Evolutionary conservation across 1,140 invertebrate genomes (phyloP).

Genomic region (Vanessa tameamea): DNA sequence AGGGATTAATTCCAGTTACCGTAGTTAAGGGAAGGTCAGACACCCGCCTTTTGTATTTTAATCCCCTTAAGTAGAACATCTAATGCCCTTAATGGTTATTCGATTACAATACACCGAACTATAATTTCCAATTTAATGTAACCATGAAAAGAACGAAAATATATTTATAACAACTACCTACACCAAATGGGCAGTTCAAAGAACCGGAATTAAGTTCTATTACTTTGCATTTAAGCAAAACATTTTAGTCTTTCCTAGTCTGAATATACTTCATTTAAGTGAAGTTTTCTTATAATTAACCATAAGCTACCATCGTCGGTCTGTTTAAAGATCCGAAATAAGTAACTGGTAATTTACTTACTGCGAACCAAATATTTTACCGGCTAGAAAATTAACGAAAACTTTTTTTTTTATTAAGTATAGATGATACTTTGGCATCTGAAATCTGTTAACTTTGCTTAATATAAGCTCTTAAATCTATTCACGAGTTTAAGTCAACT

Average conservation of each 20-base stretch:
- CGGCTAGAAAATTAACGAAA: not conserved
- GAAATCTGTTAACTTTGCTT: no score
- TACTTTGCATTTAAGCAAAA: not conserved
- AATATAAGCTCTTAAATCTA: no score
- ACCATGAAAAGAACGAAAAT: not conserved
- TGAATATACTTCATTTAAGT: no score
- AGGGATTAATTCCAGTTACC: conserved; percentile 15
- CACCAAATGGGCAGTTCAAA: not conserved
- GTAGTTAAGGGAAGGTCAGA: conserved; percentile 34
- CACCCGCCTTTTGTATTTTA: conserved; percentile 34
- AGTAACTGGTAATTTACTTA: no score
- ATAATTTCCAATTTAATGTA: conserved; percentile 11
- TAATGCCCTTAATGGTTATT: conserved; percentile 39
- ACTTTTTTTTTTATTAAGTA: not conserved
- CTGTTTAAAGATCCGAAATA: no score
- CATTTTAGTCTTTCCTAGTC: no score
- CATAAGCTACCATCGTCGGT: no score
- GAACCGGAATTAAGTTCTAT: not conserved
- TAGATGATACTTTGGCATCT: no score
- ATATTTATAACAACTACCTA: not conserved
- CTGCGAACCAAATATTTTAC: no score
- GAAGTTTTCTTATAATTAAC: no score
- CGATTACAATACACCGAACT: conserved; percentile 30
- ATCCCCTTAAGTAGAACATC: conserved; percentile 45
- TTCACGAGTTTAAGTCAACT: not conserved